A percentile compares a stretch with the other conserved stretches of the same genome.
Evolutionary conservation across 2,113 vertebrate species (phyloP).

Genomic region (Jacana jacana): DNA sequence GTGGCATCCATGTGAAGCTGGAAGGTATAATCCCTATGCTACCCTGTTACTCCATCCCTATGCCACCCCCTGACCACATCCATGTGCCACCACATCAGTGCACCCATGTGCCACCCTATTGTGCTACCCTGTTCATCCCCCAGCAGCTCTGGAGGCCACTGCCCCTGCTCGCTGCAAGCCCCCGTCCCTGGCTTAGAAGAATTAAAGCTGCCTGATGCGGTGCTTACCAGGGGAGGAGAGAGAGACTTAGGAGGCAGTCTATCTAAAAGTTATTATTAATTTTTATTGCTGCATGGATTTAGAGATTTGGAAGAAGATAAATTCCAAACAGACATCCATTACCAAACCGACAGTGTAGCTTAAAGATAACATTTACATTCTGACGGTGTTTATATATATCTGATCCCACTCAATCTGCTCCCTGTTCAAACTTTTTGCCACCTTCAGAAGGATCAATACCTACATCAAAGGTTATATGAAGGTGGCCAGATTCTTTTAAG

Average conservation of each 20-base stretch:
- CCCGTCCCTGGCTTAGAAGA: not conserved
- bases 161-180: not conserved
- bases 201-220: not conserved
- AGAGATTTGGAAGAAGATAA: conserved; percentile 68
- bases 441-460: conserved; percentile 82
- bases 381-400: conserved; percentile 34
- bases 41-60: rapidly evolving
- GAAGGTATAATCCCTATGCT: not conserved
- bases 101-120: rapidly evolving
- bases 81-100: not conserved
- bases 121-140: no score
- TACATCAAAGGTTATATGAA: conserved; percentile 84
- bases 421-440: conserved; percentile 62
- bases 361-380: conserved; percentile 78
- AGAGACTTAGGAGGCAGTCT: not conserved
- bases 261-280: conserved; percentile 67
- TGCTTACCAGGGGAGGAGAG: not conserved
- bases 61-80: rapidly evolving
- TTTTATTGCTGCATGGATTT: conserved; percentile 61
- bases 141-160: rapidly evolving
- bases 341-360: conserved; percentile 58
- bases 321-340: conserved; percentile 70
- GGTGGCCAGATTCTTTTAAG: conserved; percentile 87
- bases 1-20: no score
- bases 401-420: conserved; percentile 71